Percentiles rank a stretch among this genome's conserved stretches.
Evolutionary conservation across 2,113 vertebrate genomes (phyloP).

Genomic region (Psittacula cyanocephala): DNA sequence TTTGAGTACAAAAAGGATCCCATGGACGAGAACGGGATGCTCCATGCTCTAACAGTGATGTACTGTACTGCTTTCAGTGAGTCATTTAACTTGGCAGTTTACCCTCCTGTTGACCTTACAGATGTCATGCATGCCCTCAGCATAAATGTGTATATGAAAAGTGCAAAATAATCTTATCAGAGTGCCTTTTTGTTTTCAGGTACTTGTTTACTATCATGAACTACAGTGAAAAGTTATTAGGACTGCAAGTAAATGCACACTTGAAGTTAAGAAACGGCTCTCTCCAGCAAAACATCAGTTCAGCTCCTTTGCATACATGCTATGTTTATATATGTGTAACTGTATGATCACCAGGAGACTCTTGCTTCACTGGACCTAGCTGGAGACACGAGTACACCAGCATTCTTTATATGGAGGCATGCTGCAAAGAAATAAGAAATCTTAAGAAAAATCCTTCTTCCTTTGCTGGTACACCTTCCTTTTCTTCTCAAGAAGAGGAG

Average conservation of each 20-base stretch:
- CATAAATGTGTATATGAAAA: not conserved
- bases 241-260: not conserved
- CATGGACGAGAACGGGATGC: not conserved
- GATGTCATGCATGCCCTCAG: not conserved
- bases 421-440: not conserved
- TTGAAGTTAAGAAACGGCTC: not conserved
- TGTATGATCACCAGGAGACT: not conserved
- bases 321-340: not conserved
- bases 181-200: not conserved
- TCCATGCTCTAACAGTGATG: not conserved
- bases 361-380: not conserved
- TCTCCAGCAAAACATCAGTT: not conserved
- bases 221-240: not conserved
- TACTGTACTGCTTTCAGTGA: not conserved
- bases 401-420: not conserved
- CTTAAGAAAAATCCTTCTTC: not conserved
- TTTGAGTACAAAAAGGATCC: not conserved
- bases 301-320: not conserved
- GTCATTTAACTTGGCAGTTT: not conserved
- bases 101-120: not conserved
- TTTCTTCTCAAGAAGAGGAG: not conserved
- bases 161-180: not conserved
- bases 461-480: not conserved
- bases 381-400: not conserved
- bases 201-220: not conserved